phyloP scores from a whole-genome alignment of 2,113 vertebrate genomes.

The Brienomyrus brachyistius region DNA sequence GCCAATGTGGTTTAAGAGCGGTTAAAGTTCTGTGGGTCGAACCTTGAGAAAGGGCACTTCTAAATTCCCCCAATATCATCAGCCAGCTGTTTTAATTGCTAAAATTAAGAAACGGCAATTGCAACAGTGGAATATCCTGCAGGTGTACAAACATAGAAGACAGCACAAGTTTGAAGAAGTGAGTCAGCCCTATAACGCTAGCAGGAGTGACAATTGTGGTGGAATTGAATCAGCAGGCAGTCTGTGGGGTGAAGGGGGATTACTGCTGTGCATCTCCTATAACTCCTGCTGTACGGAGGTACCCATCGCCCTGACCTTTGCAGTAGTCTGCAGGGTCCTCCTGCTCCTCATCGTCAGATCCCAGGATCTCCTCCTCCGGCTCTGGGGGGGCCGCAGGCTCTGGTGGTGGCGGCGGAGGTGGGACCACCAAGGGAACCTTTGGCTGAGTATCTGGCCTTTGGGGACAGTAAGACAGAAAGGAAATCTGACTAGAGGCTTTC shows the following conservation, averaged over 20 bases:
- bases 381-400: conserved; percentile 17
- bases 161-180: background rate
- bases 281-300: background rate
- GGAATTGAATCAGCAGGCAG: background rate
- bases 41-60: background rate
- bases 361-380: conserved; percentile 29
- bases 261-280: background rate
- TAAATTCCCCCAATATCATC: background rate
- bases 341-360: conserved; percentile 46
- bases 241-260: background rate
- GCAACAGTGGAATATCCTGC: background rate
- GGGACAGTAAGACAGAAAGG: background rate
- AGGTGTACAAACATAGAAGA: background rate
- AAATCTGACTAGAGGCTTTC: background rate
- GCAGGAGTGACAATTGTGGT: background rate
- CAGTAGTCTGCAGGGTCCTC: conserved; percentile 55
- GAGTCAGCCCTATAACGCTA: background rate
- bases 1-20: background rate
- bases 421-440: conserved; percentile 11
- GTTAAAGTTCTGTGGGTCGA: background rate
- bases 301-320: conserved; percentile 39
- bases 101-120: background rate
- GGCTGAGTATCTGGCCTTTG: conserved; percentile 20
- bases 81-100: background rate
- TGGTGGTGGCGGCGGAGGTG: conserved; percentile 5